Percentiles rank a stretch among this genome's conserved stretches.
These are phyloP conservation scores for Sesia bembeciformis DNA, from an alignment of 2,888 invertebrate genomes.

Conservation along the genomic window DNA sequence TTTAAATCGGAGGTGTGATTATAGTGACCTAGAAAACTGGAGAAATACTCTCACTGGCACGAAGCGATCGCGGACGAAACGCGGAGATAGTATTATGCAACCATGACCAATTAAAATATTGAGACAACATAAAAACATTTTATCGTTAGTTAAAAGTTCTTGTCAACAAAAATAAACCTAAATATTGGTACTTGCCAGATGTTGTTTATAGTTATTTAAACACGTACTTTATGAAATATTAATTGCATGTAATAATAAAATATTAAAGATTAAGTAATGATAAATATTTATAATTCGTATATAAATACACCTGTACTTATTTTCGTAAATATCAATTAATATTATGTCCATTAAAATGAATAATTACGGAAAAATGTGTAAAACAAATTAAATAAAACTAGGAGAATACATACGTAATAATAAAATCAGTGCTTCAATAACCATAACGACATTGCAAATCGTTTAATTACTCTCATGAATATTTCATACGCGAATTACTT, in stretches of 20 bases:
- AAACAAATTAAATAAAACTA: neutral
- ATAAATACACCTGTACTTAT: too few relatives aligned
- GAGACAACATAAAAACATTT: too few relatives aligned
- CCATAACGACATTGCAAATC: constrained; percentile 39
- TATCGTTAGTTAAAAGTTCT: too few relatives aligned
- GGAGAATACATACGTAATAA: neutral
- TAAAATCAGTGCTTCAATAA: constrained; percentile 10
- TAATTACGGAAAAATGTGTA: neutral
- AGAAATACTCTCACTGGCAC: constrained; percentile 60
- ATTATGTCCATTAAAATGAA: too few relatives aligned
- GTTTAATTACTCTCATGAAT: constrained; percentile 46
- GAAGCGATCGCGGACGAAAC: constrained; percentile 20
- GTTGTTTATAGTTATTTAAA: too few relatives aligned
- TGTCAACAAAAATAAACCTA: too few relatives aligned
- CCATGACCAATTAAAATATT: constrained; percentile 9
- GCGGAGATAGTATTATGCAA: constrained; percentile 21
- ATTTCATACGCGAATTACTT: constrained; percentile 42
- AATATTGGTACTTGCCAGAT: too few relatives aligned
- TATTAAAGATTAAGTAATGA: too few relatives aligned
- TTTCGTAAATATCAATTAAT: too few relatives aligned
- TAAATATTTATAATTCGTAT: too few relatives aligned
- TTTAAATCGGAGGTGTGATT: constrained; percentile 25
- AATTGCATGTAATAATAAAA: too few relatives aligned
- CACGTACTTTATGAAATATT: too few relatives aligned
- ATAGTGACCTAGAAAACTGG: constrained; percentile 51